phyloP scores from a whole-genome alignment of 2,888 invertebrate species.

The Stegana nigrithorax region DNA sequence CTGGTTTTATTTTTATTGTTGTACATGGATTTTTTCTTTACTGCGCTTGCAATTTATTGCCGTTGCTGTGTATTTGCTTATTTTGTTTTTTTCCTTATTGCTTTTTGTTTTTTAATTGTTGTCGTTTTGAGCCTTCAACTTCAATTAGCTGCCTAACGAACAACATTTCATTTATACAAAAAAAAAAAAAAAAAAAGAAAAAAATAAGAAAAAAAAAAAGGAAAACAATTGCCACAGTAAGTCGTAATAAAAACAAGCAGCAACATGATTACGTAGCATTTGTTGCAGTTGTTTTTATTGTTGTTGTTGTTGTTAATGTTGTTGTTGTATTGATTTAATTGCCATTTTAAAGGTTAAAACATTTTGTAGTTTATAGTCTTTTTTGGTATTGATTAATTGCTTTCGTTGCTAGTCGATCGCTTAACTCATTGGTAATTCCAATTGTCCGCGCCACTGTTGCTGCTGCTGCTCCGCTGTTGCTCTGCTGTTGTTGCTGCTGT shows the following conservation, averaged over 20 bases:
- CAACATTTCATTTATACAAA: slow-evolving; percentile 26
- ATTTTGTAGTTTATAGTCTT: slow-evolving; percentile 52
- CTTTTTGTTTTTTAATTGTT: slow-evolving; percentile 42
- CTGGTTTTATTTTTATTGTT: slow-evolving; percentile 34
- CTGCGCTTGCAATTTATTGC: slow-evolving; percentile 48
- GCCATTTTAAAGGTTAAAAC: slow-evolving; percentile 54
- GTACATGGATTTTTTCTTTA: slow-evolving; percentile 30
- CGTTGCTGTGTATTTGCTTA: slow-evolving; percentile 29
- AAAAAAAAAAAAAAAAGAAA: slow-evolving; percentile 20
- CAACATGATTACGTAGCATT: slow-evolving; percentile 20
- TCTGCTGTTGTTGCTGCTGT: no score
- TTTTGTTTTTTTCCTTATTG: slow-evolving; percentile 34
- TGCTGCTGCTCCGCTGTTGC: no score
- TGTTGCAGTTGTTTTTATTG: slow-evolving; percentile 6
- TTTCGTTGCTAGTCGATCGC: slow-evolving; percentile 20
- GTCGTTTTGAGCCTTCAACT: slow-evolving; percentile 48
- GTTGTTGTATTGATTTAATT: slow-evolving; percentile 47
- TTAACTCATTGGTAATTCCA: not conserved
- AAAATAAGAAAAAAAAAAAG: slow-evolving; percentile 22
- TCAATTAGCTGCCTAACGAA: slow-evolving; percentile 45
- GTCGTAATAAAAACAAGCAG: slow-evolving; percentile 19
- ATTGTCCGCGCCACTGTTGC: no score
- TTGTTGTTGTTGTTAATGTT: slow-evolving; percentile 18
- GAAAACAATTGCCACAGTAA: slow-evolving; percentile 23
- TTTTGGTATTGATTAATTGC: slow-evolving; percentile 59